Base-by-base conservation (phyloP, 2,888 invertebrate species). In the Saturnia pavonia region DNA sequence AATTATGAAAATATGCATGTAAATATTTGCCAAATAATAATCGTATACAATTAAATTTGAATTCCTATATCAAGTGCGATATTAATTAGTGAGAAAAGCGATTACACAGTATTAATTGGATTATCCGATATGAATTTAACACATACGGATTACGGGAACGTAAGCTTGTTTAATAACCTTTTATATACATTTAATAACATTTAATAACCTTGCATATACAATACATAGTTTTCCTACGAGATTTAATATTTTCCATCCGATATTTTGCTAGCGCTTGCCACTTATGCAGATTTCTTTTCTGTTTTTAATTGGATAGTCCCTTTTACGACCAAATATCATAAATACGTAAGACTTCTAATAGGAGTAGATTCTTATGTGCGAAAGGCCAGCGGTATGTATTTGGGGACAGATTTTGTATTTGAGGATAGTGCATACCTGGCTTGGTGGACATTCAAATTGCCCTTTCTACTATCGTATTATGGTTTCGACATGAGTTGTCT, bases 71-170 rank as follows among this genome's bases (percentile, higher is more conserved):
- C 83, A 81, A 86, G 83, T 82, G 82, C 70, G 80, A 79, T 87
- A 91, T 90, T 90, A 91, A 91, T 92, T 89, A 89, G 89, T 84
- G 82, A 76, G 82, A 76, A 78, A 78, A 80, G 80, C 85, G 88
- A 91, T 91, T 90, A 90, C 87, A 82, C 78, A 74, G 85, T 85
- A 90, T 91, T 92, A 90, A 91, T 91, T 86, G 87, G 83, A 84
- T 91, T 88, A 91, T 91, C 89, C 89, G 85, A 90, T 89, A 88
- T 85, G 86, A 86, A 87, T 89, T 88, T 84, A 88, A 87, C 83
- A 83, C 76, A 80, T 79, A 25, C 65, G 60, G 14, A 48, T 54
- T 70, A 45, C 70, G 70, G 69, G 54, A 42, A 54, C 51, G 67
- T 25, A 54, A 70, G 40, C 40, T 9, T 40, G 65, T 40, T 60